A percentile compares a stretch with the other conserved stretches of the same genome.
Evolutionary conservation across 2,888 invertebrate species (phyloP).

Genomic region (Bugula neritina): DNA sequence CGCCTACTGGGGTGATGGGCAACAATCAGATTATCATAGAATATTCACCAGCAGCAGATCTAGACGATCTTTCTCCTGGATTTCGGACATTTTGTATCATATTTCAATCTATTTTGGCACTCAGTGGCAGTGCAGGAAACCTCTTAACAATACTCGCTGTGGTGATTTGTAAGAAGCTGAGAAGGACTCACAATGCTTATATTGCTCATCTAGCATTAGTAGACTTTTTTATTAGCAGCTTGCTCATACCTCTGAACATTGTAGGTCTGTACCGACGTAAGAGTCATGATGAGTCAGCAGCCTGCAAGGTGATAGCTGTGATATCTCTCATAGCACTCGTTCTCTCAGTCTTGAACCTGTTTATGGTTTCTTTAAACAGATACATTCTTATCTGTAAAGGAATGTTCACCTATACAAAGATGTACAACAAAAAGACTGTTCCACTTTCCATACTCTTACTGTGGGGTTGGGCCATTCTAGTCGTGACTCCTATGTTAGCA

Average conservation of each 20-base stretch:
- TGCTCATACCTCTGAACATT: slow-evolving; percentile 2
- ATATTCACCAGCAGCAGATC: slow-evolving; percentile 15
- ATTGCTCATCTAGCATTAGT: slow-evolving; percentile 16
- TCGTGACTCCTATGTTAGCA: not conserved
- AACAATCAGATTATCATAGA: not conserved
- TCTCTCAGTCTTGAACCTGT: not conserved
- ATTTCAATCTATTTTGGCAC: not conserved
- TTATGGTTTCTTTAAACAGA: slow-evolving; percentile 16
- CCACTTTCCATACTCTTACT: not conserved
- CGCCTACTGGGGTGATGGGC: too few relatives aligned
- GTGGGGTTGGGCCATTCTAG: slow-evolving; percentile 11
- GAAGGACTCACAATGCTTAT: slow-evolving; percentile 11
- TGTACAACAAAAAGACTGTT: slow-evolving; percentile 13
- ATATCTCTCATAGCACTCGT: slow-evolving; percentile 4
- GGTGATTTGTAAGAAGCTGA: not conserved
- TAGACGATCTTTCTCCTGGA: not conserved
- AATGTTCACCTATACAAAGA: not conserved
- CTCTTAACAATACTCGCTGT: slow-evolving; percentile 11
- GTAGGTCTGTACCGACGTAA: not conserved
- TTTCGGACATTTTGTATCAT: slow-evolving; percentile 23
- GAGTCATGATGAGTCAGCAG: not conserved
- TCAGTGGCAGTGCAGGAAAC: slow-evolving; percentile 8
- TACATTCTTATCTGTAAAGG: slow-evolving; percentile 18
- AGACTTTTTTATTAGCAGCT: slow-evolving; percentile 3
- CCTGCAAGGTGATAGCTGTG: not conserved